Percentiles rank a stretch among this genome's conserved stretches.
Evolutionary conservation across 1,140 invertebrate species (phyloP).

Genomic region (Agraylea sexmaculata): DNA sequence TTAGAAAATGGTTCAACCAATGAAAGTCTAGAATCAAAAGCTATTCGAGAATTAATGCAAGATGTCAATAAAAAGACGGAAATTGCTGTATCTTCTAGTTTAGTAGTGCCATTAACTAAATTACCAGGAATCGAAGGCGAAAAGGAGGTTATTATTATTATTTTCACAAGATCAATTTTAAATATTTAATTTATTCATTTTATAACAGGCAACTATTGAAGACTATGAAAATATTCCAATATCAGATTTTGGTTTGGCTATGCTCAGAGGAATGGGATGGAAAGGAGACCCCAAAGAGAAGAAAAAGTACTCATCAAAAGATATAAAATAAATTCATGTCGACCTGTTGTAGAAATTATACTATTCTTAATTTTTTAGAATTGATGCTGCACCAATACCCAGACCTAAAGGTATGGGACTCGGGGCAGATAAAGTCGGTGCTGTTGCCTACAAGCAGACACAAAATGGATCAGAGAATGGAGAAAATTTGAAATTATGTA

Average conservation of each 20-base stretch:
- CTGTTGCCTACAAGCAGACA: slow-evolving; percentile 39
- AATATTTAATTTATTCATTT: slow-evolving; percentile 20
- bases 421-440: slow-evolving; percentile 65
- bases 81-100: slow-evolving; percentile 25
- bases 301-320: slow-evolving; percentile 1
- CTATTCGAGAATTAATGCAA: slow-evolving; percentile 43
- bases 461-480: slow-evolving; percentile 39
- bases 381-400: slow-evolving; percentile 38
- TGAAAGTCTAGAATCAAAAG: slow-evolving; percentile 40
- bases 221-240: slow-evolving; percentile 88
- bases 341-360: not conserved
- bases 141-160: slow-evolving; percentile 37
- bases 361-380: slow-evolving; percentile 8
- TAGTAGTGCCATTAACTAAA: slow-evolving; percentile 42
- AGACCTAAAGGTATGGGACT: slow-evolving; percentile 85
- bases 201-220: slow-evolving; percentile 56
- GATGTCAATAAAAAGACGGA: slow-evolving; percentile 33
- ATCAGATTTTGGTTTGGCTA: slow-evolving; percentile 77
- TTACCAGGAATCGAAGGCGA: slow-evolving; percentile 41
- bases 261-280: slow-evolving; percentile 94
- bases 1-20: slow-evolving; percentile 20
- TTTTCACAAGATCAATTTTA: slow-evolving; percentile 9
- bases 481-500: slow-evolving; percentile 50
- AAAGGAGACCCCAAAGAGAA: slow-evolving; percentile 27
- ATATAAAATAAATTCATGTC: not conserved